Evolutionary conservation across 2,113 vertebrate species (phyloP), one percentile per base, ranked within the genome.

Genomic region (Larimichthys crocea): DNA sequence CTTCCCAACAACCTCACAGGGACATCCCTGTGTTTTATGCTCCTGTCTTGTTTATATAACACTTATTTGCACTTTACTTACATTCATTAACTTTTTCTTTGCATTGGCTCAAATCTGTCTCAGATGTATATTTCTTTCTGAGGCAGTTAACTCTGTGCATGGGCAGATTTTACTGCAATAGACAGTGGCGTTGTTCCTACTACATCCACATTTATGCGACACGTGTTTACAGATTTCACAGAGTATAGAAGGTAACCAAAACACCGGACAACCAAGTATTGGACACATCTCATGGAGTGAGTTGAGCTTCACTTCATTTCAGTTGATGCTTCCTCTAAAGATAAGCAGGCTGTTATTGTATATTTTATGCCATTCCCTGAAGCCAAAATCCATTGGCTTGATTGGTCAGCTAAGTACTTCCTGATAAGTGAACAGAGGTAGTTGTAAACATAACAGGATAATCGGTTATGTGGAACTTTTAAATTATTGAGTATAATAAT

Each of bases 1-100:
- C 50, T 53, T 49, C 17, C 67, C 10, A 48, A 75, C 19, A n/a
- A 15, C 1, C 59, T 60, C n/a, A 14, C 9, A 72, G 29, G 29
- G 61, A 68, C 48, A 26, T 71, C 35, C 19, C 48, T 55, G 48
- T 52, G 35, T 60, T 53, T 65, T 49, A 59, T 55, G 14, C 61
- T 73, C 77, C 44, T 83, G 48, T 74, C 76, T 40, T 83, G 35
- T 72, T 66, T 63, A 12, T 63, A 16, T 74, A 29, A 70, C 44
- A 52, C 2, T 81, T 42, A 56, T 72, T 61, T 85, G 73, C 86
- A 88, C 82, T 79, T 80, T 88, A 76, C 31, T 56, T 12, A 46
- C 59, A 52, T 73, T 15, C 44, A 22, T 42, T 12, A 63, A 11
- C 16, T 66, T 66, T 44, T 5, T 40, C 74, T 79, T 78, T 76